A percentile compares a stretch with the other conserved stretches of the same genome.
Conservation (phyloP, 2,797 vertebrate genomes). For the Myiotriccus ornatus region DNA sequence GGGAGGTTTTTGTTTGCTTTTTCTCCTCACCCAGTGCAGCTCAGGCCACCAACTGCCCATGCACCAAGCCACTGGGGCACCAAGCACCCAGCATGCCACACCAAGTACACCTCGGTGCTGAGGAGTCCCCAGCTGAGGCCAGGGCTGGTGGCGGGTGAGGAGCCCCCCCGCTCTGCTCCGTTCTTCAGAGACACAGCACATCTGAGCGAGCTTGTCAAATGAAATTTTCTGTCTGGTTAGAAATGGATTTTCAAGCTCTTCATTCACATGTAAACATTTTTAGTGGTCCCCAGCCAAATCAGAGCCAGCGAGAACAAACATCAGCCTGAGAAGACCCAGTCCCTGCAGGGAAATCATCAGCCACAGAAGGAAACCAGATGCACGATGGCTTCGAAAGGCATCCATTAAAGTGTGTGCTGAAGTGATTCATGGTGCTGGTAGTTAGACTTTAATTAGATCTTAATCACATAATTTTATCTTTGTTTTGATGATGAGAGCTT, state of each 20-base stretch:
- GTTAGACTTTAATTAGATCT: constrained; percentile 41
- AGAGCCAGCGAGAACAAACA: constrained; percentile 11
- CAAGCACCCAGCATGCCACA: fast-evolving
- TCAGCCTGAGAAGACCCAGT: neutral
- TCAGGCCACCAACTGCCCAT: neutral
- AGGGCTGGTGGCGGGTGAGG: neutral
- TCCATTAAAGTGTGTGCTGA: neutral
- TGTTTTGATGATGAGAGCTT: constrained; percentile 32
- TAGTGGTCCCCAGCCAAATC: constrained; percentile 23
- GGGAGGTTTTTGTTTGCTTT: neutral
- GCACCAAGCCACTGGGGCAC: neutral
- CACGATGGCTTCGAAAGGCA: neutral
- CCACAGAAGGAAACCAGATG: constrained; percentile 13
- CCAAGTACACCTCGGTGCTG: neutral
- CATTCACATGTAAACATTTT: neutral
- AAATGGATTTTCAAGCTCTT: constrained; percentile 25
- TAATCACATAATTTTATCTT: constrained; percentile 27
- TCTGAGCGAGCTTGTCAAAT: neutral
- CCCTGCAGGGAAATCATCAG: constrained; percentile 14
- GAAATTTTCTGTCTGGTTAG: constrained; percentile 49
- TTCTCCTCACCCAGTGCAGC: neutral
- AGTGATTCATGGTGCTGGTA: constrained; percentile 13
- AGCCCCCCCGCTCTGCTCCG: neutral
- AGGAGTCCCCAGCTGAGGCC: neutral
- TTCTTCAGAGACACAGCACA: neutral